These are phyloP conservation scores for Gyps fulvus DNA, from an alignment of 2,113 vertebrate species.

Conservation along the genomic window DNA sequence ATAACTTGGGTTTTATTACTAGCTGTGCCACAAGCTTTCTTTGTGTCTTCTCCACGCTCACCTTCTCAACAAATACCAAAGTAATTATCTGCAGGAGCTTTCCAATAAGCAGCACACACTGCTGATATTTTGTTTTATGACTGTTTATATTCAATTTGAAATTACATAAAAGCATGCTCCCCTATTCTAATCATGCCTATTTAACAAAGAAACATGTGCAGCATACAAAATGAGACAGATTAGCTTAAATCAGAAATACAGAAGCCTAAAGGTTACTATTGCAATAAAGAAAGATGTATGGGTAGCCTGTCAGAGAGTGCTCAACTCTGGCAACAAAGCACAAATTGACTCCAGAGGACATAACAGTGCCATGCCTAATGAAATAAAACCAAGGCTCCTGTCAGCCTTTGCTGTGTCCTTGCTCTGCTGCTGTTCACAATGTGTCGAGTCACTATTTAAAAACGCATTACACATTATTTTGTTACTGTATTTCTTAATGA, in stretches of 20 bases:
- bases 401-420: background rate
- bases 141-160: background rate
- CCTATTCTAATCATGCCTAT: background rate
- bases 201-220: background rate
- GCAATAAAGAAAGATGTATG: background rate
- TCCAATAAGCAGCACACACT: background rate
- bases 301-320: background rate
- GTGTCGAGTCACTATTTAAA: background rate
- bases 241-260: background rate
- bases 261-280: too few relatives aligned
- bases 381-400: background rate
- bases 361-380: accelerated
- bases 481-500: background rate
- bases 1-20: background rate
- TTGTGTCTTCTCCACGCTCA: background rate
- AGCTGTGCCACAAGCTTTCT: background rate
- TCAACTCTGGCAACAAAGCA: background rate
- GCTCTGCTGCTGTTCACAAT: background rate
- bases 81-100: background rate
- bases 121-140: background rate
- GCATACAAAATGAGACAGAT: background rate
- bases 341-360: background rate
- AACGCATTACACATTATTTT: background rate
- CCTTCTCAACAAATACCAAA: background rate
- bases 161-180: background rate